Percentiles rank a stretch among this genome's conserved stretches.
phyloP scores from a whole-genome alignment of 2,888 invertebrate species.

The Nephrocerus scutellatus region DNA sequence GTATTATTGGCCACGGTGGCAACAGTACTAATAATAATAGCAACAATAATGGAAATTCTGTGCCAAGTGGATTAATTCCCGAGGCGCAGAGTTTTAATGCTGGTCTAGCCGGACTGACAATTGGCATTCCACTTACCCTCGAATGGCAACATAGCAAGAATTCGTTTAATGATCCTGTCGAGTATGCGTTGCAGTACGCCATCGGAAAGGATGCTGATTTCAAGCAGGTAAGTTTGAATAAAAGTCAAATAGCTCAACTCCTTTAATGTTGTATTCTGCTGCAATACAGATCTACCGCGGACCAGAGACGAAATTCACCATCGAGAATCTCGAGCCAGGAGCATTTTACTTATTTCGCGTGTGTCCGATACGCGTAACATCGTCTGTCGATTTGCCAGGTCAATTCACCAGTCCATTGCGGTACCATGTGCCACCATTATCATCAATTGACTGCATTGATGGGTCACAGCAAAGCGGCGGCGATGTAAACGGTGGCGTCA shows the following conservation, averaged over 20 bases:
- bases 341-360: slow-evolving; percentile 72
- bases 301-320: slow-evolving; percentile 54
- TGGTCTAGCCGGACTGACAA: slow-evolving; percentile 49
- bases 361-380: slow-evolving; percentile 63
- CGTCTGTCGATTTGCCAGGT: slow-evolving; percentile 56
- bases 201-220: slow-evolving; percentile 55
- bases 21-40: too few relatives aligned
- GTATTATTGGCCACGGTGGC: slow-evolving; percentile 29
- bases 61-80: slow-evolving; percentile 25
- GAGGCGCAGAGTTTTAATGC: slow-evolving; percentile 27
- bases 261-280: not conserved
- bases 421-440: slow-evolving; percentile 40
- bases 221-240: slow-evolving; percentile 53
- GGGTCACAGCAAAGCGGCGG: slow-evolving; percentile 27
- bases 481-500: slow-evolving; percentile 18
- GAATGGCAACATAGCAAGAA: slow-evolving; percentile 60
- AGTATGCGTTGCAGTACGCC: slow-evolving; percentile 68
- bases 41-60: slow-evolving; percentile 16
- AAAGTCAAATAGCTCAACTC: not conserved
- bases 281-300: slow-evolving; percentile 59
- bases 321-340: slow-evolving; percentile 66
- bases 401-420: slow-evolving; percentile 62
- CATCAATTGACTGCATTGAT: slow-evolving; percentile 32
- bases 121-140: slow-evolving; percentile 49
- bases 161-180: slow-evolving; percentile 59